A percentile compares a stretch with the other conserved stretches of the same genome.
These are phyloP conservation scores for Chironex yamaguchii DNA, from an alignment of 30 jellyfish, hydroid and myxozoan species.

Conservation along the genomic window DNA sequence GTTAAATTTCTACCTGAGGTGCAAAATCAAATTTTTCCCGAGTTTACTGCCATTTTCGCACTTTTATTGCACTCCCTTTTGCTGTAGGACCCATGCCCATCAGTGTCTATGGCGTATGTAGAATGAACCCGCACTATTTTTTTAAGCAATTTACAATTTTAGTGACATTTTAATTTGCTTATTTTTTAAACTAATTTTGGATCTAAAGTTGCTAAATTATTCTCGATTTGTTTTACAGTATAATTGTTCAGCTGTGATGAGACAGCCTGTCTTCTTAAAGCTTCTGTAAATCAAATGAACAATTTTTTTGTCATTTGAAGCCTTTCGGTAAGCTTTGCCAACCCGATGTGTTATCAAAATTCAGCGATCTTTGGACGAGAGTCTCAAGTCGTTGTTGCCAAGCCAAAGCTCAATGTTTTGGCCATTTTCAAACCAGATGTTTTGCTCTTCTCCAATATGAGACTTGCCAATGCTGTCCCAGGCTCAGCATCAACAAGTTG, in stretches of 20 bases:
- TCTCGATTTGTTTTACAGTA: too few relatives aligned
- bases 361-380: conserved; percentile 55
- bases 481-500: conserved; percentile 62
- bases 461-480: conserved; percentile 16
- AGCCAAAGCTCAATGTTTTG: conserved; percentile 62
- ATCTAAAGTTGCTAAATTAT: too few relatives aligned
- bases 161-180: too few relatives aligned
- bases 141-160: too few relatives aligned
- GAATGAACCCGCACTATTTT: too few relatives aligned
- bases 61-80: too few relatives aligned
- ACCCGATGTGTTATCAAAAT: conserved; percentile 67
- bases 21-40: too few relatives aligned
- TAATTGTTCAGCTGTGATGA: conserved; percentile 66
- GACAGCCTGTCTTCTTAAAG: conserved; percentile 65
- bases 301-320: neutral
- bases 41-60: too few relatives aligned
- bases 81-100: too few relatives aligned
- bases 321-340: conserved; percentile 50
- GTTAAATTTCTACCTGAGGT: too few relatives aligned
- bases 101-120: too few relatives aligned
- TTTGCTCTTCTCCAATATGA: neutral
- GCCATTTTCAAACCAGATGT: conserved; percentile 55
- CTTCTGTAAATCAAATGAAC: conserved; percentile 10
- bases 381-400: conserved; percentile 30
- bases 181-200: too few relatives aligned